phyloP scores from a whole-genome alignment of 2,888 invertebrate species.

The Drosophila ezoana region DNA sequence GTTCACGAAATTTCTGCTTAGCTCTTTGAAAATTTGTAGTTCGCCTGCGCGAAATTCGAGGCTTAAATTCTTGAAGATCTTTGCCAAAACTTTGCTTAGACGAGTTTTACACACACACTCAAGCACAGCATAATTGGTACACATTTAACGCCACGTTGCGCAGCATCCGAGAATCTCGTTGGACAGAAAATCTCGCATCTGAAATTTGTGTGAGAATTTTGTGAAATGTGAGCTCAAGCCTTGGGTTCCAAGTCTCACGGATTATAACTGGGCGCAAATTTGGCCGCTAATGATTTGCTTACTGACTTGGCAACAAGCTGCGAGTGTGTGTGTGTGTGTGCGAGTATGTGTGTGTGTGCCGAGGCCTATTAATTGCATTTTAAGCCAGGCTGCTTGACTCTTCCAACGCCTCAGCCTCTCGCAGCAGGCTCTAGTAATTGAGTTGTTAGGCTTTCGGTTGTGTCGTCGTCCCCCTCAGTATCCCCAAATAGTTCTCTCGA shows the following conservation, averaged over 20 bases:
- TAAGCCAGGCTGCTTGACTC: constrained; percentile 36
- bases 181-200: constrained; percentile 24
- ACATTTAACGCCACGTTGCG: constrained; percentile 69
- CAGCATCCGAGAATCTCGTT: constrained; percentile 42
- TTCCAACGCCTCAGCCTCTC: constrained; percentile 20
- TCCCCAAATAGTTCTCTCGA: constrained; percentile 3
- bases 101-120: constrained; percentile 12
- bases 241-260: constrained; percentile 35
- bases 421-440: constrained; percentile 61
- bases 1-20: constrained; percentile 69
- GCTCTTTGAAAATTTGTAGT: constrained; percentile 56
- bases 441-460: constrained; percentile 58
- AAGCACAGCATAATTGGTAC: constrained; percentile 58
- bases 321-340: constrained; percentile 12
- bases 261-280: constrained; percentile 72
- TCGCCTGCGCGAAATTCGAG: constrained; percentile 65
- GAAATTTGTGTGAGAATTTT: constrained; percentile 76
- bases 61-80: constrained; percentile 67
- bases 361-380: constrained; percentile 66
- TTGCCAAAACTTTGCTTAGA: constrained; percentile 41
- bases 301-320: constrained; percentile 65
- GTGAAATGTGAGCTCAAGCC: constrained; percentile 39
- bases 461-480: constrained; percentile 4
- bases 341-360: constrained; percentile 17
- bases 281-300: constrained; percentile 73